These are phyloP conservation scores for Euura lappo DNA, from an alignment of 1,140 invertebrate species.

Conservation along the genomic window DNA sequence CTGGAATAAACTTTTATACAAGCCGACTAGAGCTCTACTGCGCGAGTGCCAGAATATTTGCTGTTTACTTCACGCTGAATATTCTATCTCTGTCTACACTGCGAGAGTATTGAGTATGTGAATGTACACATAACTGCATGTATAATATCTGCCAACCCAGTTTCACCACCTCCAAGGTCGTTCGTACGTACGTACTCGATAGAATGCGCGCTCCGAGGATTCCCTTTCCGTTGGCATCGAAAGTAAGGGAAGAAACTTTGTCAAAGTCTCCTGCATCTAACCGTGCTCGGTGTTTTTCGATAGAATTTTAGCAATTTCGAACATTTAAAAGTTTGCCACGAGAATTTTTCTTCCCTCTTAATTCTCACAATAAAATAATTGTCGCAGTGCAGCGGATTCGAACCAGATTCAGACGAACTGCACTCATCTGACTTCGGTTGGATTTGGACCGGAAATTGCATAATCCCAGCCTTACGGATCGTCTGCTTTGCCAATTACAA, in stretches of 20 bases:
- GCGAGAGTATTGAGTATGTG: background rate
- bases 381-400: too few species aligned
- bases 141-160: slow-evolving; percentile 6
- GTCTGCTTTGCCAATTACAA: too few species aligned
- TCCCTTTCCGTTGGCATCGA: slow-evolving; percentile 42
- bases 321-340: background rate
- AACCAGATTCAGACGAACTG: slow-evolving; percentile 17
- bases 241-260: slow-evolving; percentile 35
- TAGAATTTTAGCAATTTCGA: background rate
- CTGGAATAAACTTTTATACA: slow-evolving; percentile 40
- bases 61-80: background rate
- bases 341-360: too few species aligned
- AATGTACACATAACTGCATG: background rate
- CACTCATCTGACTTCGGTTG: too few species aligned
- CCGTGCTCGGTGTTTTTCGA: too few species aligned
- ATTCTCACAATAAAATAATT: too few species aligned
- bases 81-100: background rate
- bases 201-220: slow-evolving; percentile 10
- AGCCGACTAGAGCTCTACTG: too few species aligned
- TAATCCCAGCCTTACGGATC: too few species aligned
- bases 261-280: too few species aligned
- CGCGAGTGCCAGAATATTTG: background rate
- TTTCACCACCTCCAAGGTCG: slow-evolving; percentile 3
- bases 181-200: background rate
- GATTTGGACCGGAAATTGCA: background rate